Base-by-base conservation (phyloP, 2,888 invertebrate genomes). In the Atethmia centrago region DNA sequence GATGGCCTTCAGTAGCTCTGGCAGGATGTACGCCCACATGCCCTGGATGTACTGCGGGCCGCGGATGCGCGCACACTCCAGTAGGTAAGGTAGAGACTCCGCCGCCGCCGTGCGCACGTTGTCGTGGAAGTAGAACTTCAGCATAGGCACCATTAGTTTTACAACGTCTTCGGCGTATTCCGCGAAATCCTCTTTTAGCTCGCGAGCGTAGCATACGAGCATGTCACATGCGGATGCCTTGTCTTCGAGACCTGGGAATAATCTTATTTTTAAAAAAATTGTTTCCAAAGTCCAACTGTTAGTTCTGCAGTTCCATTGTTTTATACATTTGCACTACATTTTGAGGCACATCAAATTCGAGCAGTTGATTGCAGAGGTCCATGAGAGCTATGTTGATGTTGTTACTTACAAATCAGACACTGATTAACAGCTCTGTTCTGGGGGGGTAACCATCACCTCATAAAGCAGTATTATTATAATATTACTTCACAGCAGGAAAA, bases 221-320 rank as follows among this genome's bases (percentile, higher is more conserved):
- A 99, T 99, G 93, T 99, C 99, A 93, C 99, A 99, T 0, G 99
- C 99, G 2, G 99, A 99, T 0, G 99, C 99, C 92, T 99, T 99
- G 93, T 99, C 99, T 94, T 99, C 99, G 73, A 99, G 96, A 84
- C 99, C 98, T 97, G 81, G 8, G 4, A 66, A 65, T 58, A 58
- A 28, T 14, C 0, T 61, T 42, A 31, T n/a, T 56, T 16, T n/a
- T 64, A 55, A 64, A 45, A 45, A 19, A 42, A 28, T 47, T 21
- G 16, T 49, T 28, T 28, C 14, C 14, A 28, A 45, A 49, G 5
- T 47, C 28, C 21, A 28, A 63, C 21, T n/a, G 16, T 21, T 16
- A 49, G 10, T 16, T 62, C 4, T 28, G 21, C 21, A 28, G 16
- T 16, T 28, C 8, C 5, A 53, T 53, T 55, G 55, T 55, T 55